Conservation (phyloP, 2,888 invertebrate genomes). For the Lepidochrysops patricia region DNA sequence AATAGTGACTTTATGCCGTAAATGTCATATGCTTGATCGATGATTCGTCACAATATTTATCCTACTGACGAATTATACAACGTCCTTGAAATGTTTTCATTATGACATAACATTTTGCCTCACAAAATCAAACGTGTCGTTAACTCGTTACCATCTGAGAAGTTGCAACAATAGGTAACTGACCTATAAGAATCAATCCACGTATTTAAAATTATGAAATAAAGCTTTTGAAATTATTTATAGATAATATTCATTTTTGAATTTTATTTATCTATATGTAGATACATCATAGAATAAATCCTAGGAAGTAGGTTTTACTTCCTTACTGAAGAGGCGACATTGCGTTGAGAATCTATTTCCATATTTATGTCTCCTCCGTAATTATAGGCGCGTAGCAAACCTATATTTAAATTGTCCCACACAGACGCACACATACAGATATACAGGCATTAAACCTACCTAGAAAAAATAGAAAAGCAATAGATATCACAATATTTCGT, state of each 20-base stretch:
- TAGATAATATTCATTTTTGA: no score
- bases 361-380: background rate
- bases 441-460: no score
- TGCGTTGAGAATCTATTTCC: background rate
- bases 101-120: background rate
- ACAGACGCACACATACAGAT: no score
- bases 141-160: no score
- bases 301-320: background rate
- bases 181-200: no score
- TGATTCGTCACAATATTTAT: slow-evolving; percentile 7
- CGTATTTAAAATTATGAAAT: no score
- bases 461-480: no score
- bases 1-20: slow-evolving; percentile 11
- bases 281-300: background rate
- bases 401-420: background rate
- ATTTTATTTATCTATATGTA: no score
- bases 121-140: background rate
- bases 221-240: no score
- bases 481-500: no score
- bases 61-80: background rate
- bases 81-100: background rate
- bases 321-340: background rate
- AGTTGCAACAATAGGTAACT: no score
- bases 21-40: slow-evolving; percentile 13
- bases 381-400: background rate